phyloP scores from a whole-genome alignment of 2,888 invertebrate species.

The Drosophila setosimentum region DNA sequence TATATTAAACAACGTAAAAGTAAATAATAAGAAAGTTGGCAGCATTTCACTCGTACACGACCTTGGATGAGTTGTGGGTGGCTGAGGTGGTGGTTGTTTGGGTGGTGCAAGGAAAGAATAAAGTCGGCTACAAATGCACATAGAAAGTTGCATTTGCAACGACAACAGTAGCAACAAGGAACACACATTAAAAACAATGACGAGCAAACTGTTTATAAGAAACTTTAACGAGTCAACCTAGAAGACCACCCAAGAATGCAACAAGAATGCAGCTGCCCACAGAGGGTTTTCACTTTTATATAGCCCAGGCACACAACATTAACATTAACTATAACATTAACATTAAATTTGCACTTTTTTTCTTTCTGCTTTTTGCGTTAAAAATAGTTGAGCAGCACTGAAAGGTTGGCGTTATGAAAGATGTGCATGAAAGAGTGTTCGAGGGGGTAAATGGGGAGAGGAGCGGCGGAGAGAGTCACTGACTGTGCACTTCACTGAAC shows the following conservation, averaged over 20 bases:
- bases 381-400: constrained; percentile 25
- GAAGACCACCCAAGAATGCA: not conserved
- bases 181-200: constrained; percentile 70
- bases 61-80: constrained; percentile 42
- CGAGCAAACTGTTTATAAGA: constrained; percentile 72
- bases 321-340: constrained; percentile 36
- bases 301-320: constrained; percentile 14
- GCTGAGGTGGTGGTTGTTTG: not conserved
- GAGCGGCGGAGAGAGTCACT: constrained; percentile 11
- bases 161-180: constrained; percentile 28
- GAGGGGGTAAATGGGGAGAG: not conserved
- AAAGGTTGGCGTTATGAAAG: constrained; percentile 47
- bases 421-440: constrained; percentile 19
- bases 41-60: constrained; percentile 30
- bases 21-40: constrained; percentile 28
- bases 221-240: constrained; percentile 31
- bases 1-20: constrained; percentile 1
- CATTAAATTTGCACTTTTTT: constrained; percentile 55
- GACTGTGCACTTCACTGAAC: constrained; percentile 40
- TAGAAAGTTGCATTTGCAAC: constrained; percentile 69
- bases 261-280: constrained; percentile 20
- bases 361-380: constrained; percentile 15
- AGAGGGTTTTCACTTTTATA: constrained; percentile 51
- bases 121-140: constrained; percentile 47
- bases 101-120: constrained; percentile 52